phyloP scores from a whole-genome alignment of 2,797 vertebrate genomes.

The Okamejei kenojei region DNA sequence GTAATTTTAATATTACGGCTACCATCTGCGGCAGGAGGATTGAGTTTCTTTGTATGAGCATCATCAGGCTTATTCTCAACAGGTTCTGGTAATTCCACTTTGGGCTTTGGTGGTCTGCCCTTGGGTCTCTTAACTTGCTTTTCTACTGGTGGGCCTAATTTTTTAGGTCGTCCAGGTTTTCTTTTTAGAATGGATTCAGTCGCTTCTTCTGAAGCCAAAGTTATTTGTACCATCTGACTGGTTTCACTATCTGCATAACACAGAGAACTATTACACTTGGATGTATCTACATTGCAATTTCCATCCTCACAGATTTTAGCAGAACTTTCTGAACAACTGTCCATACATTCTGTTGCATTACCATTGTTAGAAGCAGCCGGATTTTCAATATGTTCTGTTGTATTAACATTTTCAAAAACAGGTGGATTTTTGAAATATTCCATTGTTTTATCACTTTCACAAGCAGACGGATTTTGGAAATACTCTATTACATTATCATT shows the following conservation, averaged over 20 bases:
- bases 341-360: not conserved
- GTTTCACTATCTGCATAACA: constrained; percentile 1
- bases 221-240: not conserved
- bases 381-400: not conserved
- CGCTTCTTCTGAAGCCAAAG: constrained; percentile 9
- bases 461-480: not conserved
- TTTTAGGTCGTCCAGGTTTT: constrained; percentile 83
- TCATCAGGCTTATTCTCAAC: constrained; percentile 44
- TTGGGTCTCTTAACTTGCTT: constrained; percentile 84
- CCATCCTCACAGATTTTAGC: not conserved
- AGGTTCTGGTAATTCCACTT: constrained; percentile 49
- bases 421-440: not conserved
- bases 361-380: not conserved
- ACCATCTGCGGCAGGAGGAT: constrained; percentile 50
- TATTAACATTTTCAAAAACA: not conserved
- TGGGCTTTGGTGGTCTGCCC: constrained; percentile 81
- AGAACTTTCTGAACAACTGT: constrained; percentile 18
- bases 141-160: constrained; percentile 77
- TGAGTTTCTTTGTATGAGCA: constrained; percentile 48
- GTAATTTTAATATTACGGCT: constrained; percentile 86
- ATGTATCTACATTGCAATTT: not conserved
- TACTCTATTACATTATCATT: not conserved
- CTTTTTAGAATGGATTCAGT: constrained; percentile 67
- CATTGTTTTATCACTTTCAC: not conserved
- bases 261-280: not conserved